Evolutionary conservation across 2,888 invertebrate genomes (phyloP).

Genomic region (Ptychoptera albimana): DNA sequence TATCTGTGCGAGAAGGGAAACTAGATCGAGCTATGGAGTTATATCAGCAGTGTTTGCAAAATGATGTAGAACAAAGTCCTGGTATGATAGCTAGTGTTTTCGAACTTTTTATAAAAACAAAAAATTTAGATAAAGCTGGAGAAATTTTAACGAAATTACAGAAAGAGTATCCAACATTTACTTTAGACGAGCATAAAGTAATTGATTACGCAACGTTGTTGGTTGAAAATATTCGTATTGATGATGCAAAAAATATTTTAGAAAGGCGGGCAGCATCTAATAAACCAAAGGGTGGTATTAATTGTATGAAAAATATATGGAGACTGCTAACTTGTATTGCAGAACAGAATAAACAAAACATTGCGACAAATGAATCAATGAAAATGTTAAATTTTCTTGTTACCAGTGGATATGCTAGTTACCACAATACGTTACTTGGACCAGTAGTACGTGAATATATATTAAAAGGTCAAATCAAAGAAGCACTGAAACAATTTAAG

Average conservation of each 20-base stretch:
- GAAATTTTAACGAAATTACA: conserved; percentile 35
- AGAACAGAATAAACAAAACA: conserved; percentile 16
- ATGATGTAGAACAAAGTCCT: conserved; percentile 38
- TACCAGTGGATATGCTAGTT: conserved; percentile 36
- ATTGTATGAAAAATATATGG: conserved; percentile 42
- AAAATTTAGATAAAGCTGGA: conserved; percentile 38
- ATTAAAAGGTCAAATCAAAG: conserved; percentile 31
- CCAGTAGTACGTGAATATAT: conserved; percentile 44
- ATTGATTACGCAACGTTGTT: conserved; percentile 44
- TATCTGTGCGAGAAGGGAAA: conserved; percentile 39
- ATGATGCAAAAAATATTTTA: conserved; percentile 29
- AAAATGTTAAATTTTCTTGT: conserved; percentile 37
- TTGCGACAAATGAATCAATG: conserved; percentile 25
- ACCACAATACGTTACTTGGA: conserved; percentile 40
- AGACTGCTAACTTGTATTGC: conserved; percentile 39
- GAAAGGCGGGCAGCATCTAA: conserved; percentile 33
- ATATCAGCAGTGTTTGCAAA: conserved; percentile 34
- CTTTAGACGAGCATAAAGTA: conserved; percentile 47
- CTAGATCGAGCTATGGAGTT: conserved; percentile 37
- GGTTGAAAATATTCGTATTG: conserved; percentile 29
- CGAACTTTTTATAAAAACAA: conserved; percentile 39
- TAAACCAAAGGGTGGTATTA: conserved; percentile 31
- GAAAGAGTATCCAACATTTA: conserved; percentile 36
- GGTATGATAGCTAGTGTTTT: conserved; percentile 51
- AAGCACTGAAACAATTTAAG: conserved; percentile 39